Base-by-base conservation (phyloP, 2,113 vertebrate genomes). In the Colinus virginianus region DNA sequence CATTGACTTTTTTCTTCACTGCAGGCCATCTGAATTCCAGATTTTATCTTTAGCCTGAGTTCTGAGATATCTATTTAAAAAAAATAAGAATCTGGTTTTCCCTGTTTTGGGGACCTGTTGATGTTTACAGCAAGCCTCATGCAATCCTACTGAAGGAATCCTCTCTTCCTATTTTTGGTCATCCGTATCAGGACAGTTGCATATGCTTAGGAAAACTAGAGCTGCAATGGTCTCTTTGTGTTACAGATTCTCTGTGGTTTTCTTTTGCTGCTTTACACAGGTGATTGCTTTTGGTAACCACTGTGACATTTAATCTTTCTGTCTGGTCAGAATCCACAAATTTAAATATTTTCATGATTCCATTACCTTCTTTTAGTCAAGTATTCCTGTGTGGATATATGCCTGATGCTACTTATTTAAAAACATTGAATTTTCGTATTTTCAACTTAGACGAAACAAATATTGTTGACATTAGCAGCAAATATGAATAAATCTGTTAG, bases 91-190 rank as follows among this genome's bases (percentile, higher is more conserved):
- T 63, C 6, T 5, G 23, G 3, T 23, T 58, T 53, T 28, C 84
- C 49, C 82, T 34, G 12, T 19, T 76, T 72, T 32, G 59, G 14
- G 16, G 82, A 36, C 18, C 9, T 71, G 2, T 56, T 71, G 46
- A 7, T 8, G 7, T 28, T 36, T 68, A 11, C 17, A 13, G n/a
- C 36, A 45, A 56, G 26, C 51, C 63, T 48, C 15, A 88, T 20
- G 19, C 8, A 13, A 34, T 77, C 30, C 46, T 26, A 45, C 38
- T 36, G 9, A 46, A 63, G 13, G 36, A 36, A 23, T 87, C 14
- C n/a, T 15, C 2, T 72, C 13, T 49, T 78, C 30, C 10, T 84
- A 1, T 9, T 1, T 59, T 71, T 3, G 61, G 0, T 53, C 36
- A 32, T 11, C 72, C n/a, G 30, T 12, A 36, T 64, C 28, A 84